Base-by-base conservation (phyloP, 2,888 invertebrate species). In the Aromia moschata region DNA sequence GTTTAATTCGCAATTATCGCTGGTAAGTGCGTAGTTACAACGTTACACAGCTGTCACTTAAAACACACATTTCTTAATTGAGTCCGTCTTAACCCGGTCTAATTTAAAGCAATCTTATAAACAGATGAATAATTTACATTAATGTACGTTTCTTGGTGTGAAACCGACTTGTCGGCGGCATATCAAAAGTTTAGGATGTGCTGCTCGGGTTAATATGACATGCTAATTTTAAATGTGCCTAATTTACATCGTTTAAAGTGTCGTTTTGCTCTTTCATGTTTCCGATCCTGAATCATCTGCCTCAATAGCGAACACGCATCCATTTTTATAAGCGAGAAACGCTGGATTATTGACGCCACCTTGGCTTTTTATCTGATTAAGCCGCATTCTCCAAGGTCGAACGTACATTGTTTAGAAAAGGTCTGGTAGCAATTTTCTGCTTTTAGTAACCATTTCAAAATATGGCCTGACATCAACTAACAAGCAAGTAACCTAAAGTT, bases 211-310 rank as follows among this genome's bases (percentile, higher is more conserved):
- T 68, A 69, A 64, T 58, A 43, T 56, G 56, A 77, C 79, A 80
- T 79, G 80, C 80, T 80, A 80, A 80, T 79, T 78, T 77, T 74
- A 75, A 77, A 69, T 75, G 74, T 70, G 75, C 72, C 77, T 77
- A 80, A 80, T 80, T 79, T 80, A 79, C 79, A 79, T 80, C 77
- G 76, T 78, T 80, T 79, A 77, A 74, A 72, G 69, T 71, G 73
- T 74, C 72, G 71, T 74, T 74, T 71, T 62, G 66, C 56, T 69
- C 75, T 77, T 77, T 77, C 46, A 64, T 70, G 65, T 62, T 52
- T 58, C 65, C 66, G 64, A 60, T 60, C 62, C 62, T 62, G 62
- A 68, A 70, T 70, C 59, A 60, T 55, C 64, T 43, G 37, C 37
- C 51, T 56, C 44, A 52, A 57, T 41, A 53, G 43, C 45, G 36